These are phyloP conservation scores for Pithecia hirsuta DNA, from an alignment of 2,797 vertebrate genomes.

Conservation along the genomic window DNA sequence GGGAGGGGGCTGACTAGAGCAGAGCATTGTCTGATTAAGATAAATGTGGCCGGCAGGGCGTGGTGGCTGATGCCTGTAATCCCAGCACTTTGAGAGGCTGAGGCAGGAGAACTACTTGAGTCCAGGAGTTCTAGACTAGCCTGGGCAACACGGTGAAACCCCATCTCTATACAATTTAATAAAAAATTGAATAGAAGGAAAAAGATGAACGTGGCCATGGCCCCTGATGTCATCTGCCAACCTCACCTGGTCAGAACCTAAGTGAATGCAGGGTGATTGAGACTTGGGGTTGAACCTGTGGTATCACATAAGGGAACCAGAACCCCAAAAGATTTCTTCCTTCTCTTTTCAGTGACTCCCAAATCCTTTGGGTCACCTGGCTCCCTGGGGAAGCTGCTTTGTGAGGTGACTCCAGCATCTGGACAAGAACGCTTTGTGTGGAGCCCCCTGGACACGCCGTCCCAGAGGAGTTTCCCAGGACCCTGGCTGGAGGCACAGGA, in stretches of 20 bases:
- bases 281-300: background rate
- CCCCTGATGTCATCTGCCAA: background rate
- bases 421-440: slow-evolving; percentile 66
- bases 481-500: slow-evolving; percentile 63
- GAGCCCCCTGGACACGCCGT: background rate
- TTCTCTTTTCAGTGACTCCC: slow-evolving; percentile 72
- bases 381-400: slow-evolving; percentile 62
- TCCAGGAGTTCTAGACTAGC: background rate
- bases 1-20: background rate
- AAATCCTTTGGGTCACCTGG: slow-evolving; percentile 26
- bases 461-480: slow-evolving; percentile 26
- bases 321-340: background rate
- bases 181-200: background rate
- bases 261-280: background rate
- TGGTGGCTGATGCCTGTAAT: background rate
- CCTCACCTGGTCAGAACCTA: background rate
- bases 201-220: slow-evolving; percentile 13
- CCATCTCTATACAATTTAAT: background rate
- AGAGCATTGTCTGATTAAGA: slow-evolving; percentile 27
- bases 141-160: background rate
- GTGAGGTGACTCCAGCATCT: slow-evolving; percentile 62
- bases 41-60: background rate
- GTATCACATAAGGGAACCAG: background rate
- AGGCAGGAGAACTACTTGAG: background rate
- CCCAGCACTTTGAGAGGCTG: background rate